Base-by-base conservation (phyloP, 1,140 invertebrate genomes). In the Centruroides vittatus region DNA sequence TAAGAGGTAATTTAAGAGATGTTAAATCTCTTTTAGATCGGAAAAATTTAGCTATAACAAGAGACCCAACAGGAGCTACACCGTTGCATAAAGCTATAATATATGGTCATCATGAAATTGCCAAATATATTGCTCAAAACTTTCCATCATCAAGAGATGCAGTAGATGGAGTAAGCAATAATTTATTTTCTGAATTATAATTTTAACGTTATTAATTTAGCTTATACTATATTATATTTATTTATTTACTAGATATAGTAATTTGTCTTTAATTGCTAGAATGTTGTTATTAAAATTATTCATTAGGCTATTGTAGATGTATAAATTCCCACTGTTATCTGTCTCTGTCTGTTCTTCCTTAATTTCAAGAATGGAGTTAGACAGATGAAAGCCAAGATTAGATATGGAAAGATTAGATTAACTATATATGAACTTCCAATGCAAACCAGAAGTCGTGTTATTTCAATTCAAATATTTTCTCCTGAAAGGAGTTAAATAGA, bases 11-110 rank as follows among this genome's bases (percentile, higher is more conserved):
- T 69, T 75, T 94, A 62, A 74, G 86, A 67, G 88, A 89, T 65
- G 75, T 95, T 36, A 88, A 93, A 76, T 82, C 83, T 57, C 83
- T 90, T 4, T 76, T 94, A 65, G 91, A 95, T 76, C 76, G 91
- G 59, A 86, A 89, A 70, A 91, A 93, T 79, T 88, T 95, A 70
- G 89, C 89, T 8, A 81, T 90, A 51, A 88, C 89, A 7, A 81
- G 86, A 66, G 88, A 94, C 74, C 81, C 86, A 47, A 84, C 88
- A 66, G 89, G 91, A 12, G 84, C 90, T 13, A 93, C 91, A 1
- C 88, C 93, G 3, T 76, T 98, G 48, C 94, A 98, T 74, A 92
- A 93, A 57, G 91, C 93, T 7, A 86, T 88, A 0, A 79, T 95
- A 60, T 96, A 88, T 70, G 94, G 94, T 0, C 93, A 98, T 68